Base-by-base conservation (phyloP, 2,113 vertebrate genomes). In the Terrapene triunguis region DNA sequence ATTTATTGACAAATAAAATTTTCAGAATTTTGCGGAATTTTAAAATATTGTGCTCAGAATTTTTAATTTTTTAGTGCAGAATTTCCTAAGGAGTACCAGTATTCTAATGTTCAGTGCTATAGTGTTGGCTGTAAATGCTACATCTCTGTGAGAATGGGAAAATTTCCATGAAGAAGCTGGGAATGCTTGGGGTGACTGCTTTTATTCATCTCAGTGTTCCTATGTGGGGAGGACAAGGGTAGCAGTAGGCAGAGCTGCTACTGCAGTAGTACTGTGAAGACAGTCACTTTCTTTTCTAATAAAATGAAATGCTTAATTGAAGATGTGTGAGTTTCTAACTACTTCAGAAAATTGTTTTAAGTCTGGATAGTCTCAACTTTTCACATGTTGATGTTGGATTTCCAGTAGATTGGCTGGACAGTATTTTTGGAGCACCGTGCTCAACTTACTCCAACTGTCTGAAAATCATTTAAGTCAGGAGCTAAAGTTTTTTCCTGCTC, bases 81-180 rank as follows among this genome's bases (percentile, higher is more conserved):
- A 62, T 29, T 29, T 32, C 27, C 27, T 62, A 11, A 59, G 25
- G 55, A 0, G 74, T 78, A 32, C 9, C 0, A 0, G 38, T 3
- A 2, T 87, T 83, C 1, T 6, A 47, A 13, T 32, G 14, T 35
- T 86, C 32, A 32, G 42, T 89, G n/a, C 38, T 89, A 22, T 51
- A 22, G 1, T 54, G 29, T 3, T 1, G 4, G 53, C 17, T 42
- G 0, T 22, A 53, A 88, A 13, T 86, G 1, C 1, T 76, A 10
- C 25, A 29, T 81, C 80, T 85, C 54, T 10, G 3, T 72, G 17
- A 35, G 9, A 27, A 76, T 47, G 22, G n/a, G 86, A 65, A 69
- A 4, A 21, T 21, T n/a, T 69, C 19, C 17, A 21, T 38, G 65
- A 21, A 19, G 32, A 76, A 81, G 22, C 2, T 88, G 74, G 80